Percentiles rank a stretch among this genome's conserved stretches.
Evolutionary conservation across 2,797 vertebrate genomes (phyloP).

Genomic region (Malacoraja senta): DNA sequence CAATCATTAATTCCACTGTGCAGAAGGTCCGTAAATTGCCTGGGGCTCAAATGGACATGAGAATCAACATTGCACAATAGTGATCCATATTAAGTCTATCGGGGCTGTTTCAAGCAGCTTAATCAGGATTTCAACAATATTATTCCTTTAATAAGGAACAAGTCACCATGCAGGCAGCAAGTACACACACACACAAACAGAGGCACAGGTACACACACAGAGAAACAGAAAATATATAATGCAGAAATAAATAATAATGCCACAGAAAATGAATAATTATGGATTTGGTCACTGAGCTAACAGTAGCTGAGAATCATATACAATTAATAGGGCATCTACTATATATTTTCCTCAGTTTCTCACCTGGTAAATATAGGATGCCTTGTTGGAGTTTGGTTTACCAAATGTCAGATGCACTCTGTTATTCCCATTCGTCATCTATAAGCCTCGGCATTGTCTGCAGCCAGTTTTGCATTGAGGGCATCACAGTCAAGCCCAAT

Average conservation of each 20-base stretch:
- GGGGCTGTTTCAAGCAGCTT: neutral
- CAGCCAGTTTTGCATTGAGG: neutral
- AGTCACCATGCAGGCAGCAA: too few species aligned
- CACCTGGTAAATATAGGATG: neutral
- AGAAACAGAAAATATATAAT: too few species aligned
- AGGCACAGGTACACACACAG: too few species aligned
- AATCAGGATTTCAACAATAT: neutral
- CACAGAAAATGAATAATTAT: neutral
- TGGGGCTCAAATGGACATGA: neutral
- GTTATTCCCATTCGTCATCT: neutral
- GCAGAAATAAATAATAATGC: neutral
- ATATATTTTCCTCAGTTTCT: neutral
- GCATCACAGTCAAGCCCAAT: neutral
- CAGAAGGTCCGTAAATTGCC: neutral
- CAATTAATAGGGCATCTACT: neutral
- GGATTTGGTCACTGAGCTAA: slow-evolving; percentile 17
- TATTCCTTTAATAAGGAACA: neutral
- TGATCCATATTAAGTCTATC: neutral
- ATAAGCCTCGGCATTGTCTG: neutral
- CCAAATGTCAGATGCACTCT: neutral
- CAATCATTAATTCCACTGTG: neutral
- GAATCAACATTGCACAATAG: neutral
- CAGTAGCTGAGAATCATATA: slow-evolving; percentile 12
- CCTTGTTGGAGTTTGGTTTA: neutral
- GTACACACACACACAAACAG: too few species aligned